phyloP scores from a whole-genome alignment of 2,797 vertebrate genomes.

The Sebastes glaucus region DNA sequence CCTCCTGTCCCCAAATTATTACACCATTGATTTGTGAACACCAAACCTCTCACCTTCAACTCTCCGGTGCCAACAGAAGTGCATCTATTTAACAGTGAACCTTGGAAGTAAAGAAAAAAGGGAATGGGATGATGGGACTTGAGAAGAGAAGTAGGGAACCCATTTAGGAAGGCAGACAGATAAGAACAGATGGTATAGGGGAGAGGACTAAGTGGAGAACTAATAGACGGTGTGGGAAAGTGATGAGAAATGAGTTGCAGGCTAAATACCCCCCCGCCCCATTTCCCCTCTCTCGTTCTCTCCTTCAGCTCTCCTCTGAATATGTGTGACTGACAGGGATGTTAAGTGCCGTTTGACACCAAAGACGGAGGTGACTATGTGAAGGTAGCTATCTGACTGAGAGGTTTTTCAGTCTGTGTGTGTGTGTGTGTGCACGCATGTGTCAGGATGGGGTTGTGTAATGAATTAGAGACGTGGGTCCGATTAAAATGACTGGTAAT shows the following conservation, averaged over 20 bases:
- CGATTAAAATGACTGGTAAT: conserved; percentile 89
- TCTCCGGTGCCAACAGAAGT: neutral
- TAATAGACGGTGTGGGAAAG: conserved; percentile 71
- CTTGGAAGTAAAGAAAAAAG: conserved; percentile 17
- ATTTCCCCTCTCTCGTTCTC: conserved; percentile 48
- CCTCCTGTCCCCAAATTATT: neutral
- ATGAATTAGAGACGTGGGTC: conserved; percentile 86
- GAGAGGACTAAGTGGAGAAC: conserved; percentile 65
- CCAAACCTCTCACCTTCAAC: conserved; percentile 22
- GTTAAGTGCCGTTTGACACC: conserved; percentile 90
- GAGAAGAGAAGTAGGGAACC: conserved; percentile 35
- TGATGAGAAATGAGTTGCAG: conserved; percentile 72
- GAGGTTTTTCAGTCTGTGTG: conserved; percentile 47
- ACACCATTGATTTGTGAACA: conserved; percentile 21
- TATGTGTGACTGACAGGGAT: conserved; percentile 84
- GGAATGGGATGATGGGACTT: conserved; percentile 42
- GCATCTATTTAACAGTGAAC: conserved; percentile 9
- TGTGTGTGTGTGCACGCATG: conserved; percentile 56
- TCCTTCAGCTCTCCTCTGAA: conserved; percentile 81
- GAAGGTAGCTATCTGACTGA: conserved; percentile 79
- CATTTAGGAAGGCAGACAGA: conserved; percentile 61
- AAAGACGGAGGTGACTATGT: conserved; percentile 80
- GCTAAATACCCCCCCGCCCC: conserved; percentile 59
- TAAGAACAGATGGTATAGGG: conserved; percentile 66
- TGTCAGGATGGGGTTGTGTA: conserved; percentile 77